Percentiles rank a stretch among this genome's conserved stretches.
Conservation (phyloP, 2,888 invertebrate genomes). For the Netelia virgata region DNA sequence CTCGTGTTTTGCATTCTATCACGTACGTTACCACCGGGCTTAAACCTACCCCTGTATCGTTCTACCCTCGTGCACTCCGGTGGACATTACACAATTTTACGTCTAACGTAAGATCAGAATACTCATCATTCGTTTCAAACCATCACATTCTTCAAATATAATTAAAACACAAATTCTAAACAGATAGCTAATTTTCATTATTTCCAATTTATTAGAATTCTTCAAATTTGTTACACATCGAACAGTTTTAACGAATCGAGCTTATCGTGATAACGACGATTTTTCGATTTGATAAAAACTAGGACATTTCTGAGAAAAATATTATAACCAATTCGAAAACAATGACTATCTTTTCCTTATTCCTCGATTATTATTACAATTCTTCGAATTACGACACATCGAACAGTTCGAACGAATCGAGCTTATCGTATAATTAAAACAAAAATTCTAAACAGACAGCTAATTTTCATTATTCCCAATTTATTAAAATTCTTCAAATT, state of each 20-base stretch:
- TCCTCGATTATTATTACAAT: background rate
- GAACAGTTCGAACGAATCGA: background rate
- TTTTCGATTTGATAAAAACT: too few species aligned
- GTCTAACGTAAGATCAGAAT: background rate
- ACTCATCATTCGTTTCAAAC: too few species aligned
- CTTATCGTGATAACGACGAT: slow-evolving; percentile 6
- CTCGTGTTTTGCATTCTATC: slow-evolving; percentile 34
- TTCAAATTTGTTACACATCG: background rate
- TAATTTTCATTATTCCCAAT: background rate
- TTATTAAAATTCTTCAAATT: background rate
- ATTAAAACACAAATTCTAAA: background rate
- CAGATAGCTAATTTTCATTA: background rate
- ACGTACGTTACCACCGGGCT: slow-evolving; percentile 39
- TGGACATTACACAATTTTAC: background rate
- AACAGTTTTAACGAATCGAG: background rate
- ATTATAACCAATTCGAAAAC: background rate
- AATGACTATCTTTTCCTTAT: background rate
- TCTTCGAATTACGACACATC: background rate
- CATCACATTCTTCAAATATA: background rate
- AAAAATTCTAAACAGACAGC: background rate
- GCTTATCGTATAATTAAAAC: too few species aligned
- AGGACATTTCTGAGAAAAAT: background rate
- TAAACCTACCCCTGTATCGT: background rate
- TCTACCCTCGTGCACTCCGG: slow-evolving; percentile 6
- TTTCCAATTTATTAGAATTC: background rate